These are phyloP conservation scores for Platycercus adscitus DNA, from an alignment of 2,113 vertebrate species.

Conservation along the genomic window DNA sequence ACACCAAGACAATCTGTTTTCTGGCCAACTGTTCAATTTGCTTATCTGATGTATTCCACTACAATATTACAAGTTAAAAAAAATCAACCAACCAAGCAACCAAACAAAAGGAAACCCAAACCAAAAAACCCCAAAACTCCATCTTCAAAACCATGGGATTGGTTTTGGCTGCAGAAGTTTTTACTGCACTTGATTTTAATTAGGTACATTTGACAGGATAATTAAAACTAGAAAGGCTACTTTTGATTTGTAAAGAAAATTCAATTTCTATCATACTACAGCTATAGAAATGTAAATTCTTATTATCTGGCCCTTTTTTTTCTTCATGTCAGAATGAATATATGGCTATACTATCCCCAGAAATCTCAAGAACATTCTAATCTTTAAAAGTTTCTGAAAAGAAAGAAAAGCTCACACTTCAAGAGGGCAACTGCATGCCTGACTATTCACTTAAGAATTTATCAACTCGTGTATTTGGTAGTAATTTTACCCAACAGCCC, in stretches of 20 bases:
- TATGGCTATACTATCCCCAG: background rate
- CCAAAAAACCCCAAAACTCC: background rate
- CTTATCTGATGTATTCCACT: background rate
- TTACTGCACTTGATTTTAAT: background rate
- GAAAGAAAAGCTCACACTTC: background rate
- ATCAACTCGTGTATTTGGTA: no score
- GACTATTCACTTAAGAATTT: background rate
- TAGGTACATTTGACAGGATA: background rate
- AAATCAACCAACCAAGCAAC: background rate
- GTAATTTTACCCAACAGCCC: background rate
- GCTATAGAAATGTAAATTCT: background rate
- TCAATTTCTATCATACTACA: background rate
- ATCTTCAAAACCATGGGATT: background rate
- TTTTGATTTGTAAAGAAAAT: background rate
- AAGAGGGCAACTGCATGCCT: background rate
- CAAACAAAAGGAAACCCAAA: background rate
- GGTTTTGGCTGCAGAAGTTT: background rate
- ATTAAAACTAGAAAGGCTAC: background rate
- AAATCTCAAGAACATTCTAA: background rate
- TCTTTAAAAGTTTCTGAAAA: background rate
- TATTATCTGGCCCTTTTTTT: background rate
- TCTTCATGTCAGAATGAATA: background rate
- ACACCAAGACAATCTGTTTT: background rate
- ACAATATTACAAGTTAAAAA: rapidly evolving
- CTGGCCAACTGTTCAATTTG: background rate